Evolutionary conservation across 2,888 invertebrate species (phyloP).

Genomic region (Epirrita christyi): DNA sequence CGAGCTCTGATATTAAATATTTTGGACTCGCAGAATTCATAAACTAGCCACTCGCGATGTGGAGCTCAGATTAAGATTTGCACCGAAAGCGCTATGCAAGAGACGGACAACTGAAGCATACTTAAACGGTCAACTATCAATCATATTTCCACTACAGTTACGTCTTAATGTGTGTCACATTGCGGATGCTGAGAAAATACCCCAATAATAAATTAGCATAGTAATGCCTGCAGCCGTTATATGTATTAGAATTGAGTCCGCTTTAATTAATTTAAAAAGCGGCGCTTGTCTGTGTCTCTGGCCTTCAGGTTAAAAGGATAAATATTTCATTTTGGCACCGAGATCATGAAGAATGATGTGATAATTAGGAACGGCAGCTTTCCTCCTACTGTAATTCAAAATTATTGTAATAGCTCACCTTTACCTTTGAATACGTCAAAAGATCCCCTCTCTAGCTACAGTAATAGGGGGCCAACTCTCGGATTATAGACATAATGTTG

Average conservation of each 20-base stretch:
- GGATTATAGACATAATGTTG: too few species aligned
- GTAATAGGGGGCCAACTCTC: background rate
- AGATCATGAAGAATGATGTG: conserved; percentile 36
- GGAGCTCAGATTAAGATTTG: conserved; percentile 56
- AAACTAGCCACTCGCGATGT: conserved; percentile 50
- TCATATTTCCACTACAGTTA: conserved; percentile 83
- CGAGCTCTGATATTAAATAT: conserved; percentile 40
- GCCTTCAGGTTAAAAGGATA: conserved; percentile 57
- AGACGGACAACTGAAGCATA: conserved; percentile 61
- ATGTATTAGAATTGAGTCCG: conserved; percentile 75
- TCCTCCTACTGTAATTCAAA: conserved; percentile 20
- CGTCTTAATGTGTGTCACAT: conserved; percentile 79
- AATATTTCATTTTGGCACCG: conserved; percentile 42
- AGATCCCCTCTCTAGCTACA: too few species aligned
- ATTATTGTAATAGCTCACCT: conserved; percentile 16
- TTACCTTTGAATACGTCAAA: conserved; percentile 16
- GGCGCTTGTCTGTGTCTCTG: conserved; percentile 74
- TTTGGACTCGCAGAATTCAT: conserved; percentile 41
- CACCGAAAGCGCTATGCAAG: conserved; percentile 45
- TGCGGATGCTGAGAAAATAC: conserved; percentile 80
- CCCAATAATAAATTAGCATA: conserved; percentile 83
- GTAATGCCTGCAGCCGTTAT: conserved; percentile 80
- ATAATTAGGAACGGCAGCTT: conserved; percentile 25
- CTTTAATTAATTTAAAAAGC: conserved; percentile 76
- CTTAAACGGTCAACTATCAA: conserved; percentile 78